Base-by-base conservation (phyloP, 1,140 invertebrate species). In the Zaprionus capensis region DNA sequence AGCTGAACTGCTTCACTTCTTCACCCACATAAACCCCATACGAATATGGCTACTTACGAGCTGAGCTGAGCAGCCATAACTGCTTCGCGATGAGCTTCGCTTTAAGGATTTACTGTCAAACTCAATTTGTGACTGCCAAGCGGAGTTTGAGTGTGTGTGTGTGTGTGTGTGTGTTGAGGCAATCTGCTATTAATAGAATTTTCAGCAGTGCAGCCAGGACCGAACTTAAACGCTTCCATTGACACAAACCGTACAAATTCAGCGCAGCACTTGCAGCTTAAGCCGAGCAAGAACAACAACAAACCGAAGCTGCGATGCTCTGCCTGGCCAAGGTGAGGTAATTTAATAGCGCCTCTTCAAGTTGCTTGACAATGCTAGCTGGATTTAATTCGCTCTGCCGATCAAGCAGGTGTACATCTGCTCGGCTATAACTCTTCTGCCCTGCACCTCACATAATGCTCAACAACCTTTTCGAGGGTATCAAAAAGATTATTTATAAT, bases 171-270 rank as follows among this genome's bases (percentile, higher is more conserved):
- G 41, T 61, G 31, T 20, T 31, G 38, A 67, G 69, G 77, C 70
- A 83, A 87, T 87, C 75, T 78, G 74, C 77, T 88, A 78, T 87
- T 87, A 84, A 88, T 83, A 78, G 83, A 68, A 64, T 57, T 53
- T 64, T 49, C 24, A 24, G n/a, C 34, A 36, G 49, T 53, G 20
- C 31, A 70, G 14, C 20, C 62, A 41, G 51, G 73, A 70, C 70
- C 71, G 73, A 69, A 72, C 71, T 87, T 81, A 81, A 73, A 72
- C 44, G 65, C 63, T 68, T 72, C 38, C 14, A 58, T 28, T 7
- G 44, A 34, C 24, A 51, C 41, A 49, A 70, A 41, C 28, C 49
- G 31, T 26, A 53, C 62, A 65, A 55, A 22, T 38, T 7, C 46
- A 38, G 31, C 9, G n/a, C 5, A 61, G 5, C 34, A 49, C 24